Evolutionary conservation across 2,797 vertebrate species (phyloP), one percentile per base, ranked within the genome.

Genomic region (Coreius guichenoti): DNA sequence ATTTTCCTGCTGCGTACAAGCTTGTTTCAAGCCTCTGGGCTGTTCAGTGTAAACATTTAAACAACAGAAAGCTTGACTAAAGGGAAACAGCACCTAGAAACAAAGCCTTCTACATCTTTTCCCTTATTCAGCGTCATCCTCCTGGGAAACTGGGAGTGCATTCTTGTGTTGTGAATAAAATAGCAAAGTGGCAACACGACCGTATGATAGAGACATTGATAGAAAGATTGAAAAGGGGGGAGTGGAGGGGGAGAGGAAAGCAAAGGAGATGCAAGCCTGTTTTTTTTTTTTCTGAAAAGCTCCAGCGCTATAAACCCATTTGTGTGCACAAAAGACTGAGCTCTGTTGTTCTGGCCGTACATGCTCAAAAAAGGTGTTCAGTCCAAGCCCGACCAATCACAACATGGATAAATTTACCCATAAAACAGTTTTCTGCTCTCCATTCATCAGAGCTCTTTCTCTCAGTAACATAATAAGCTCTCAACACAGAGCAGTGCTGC

Each of bases 41-140:
- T 92, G 92, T 93, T 94, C 92, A 90, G 90, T 95, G 94, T 95
- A 94, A 96, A 95, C 95, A 95, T 95, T 95, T 94, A 93, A 94
- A 93, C 93, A 94, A 91, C 92, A 94, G 93, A 94, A 94, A 93
- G 88, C 90, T 61, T 86, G 91, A 93, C 91, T 93, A 89, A 91
- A 93, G 89, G 90, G 92, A 93, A 93, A 93, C 89, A 82, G 91
- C 88, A 90, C 87, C 67, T 88, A 89, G 91, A 93, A 94, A 95
- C 93, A 94, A 94, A 93, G 93, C 91, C 92, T 92, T 93, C 91
- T 92, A 92, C 90, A 91, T 91, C 92, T 91, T 91, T 92, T 94
- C 92, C 92, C 93, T 92, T 92, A 93, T 95, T 93, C 93, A 90
- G 92, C 87, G 8, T 78, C 84, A 87, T 89, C 92, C 95, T 92